Evolutionary conservation across 2,888 invertebrate species (phyloP), one percentile per base, ranked within the genome.

Genomic region (Tolmerus cingulatus): DNA sequence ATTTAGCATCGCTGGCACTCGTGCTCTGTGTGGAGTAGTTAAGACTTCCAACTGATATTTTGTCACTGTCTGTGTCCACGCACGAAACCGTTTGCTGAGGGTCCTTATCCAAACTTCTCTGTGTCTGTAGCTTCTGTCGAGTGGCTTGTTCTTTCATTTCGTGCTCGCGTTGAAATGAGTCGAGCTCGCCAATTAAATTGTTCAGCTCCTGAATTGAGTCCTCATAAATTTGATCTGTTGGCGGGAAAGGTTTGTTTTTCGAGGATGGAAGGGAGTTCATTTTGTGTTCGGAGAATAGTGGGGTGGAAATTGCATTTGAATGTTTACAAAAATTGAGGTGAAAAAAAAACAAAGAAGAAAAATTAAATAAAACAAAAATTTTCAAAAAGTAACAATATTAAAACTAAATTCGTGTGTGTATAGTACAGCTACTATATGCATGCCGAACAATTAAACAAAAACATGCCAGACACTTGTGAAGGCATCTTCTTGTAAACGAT

Each of bases 171-270:
- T 93, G 93, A 89, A 93, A 93, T 88, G 92, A 91, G 91, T 93
- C 93, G 91, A 93, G 90, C 92, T 93, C 93, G 91, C 93, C 93
- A 92, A 93, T 93, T 90, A 93, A 91, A 92, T 92, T 93, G 90
- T 93, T 93, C 90, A 93, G 89, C 90, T 93, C 93, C 91, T 93
- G 92, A 90, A 93, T 92, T 89, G 93, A 93, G 90, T 92, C 93
- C 91, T 93, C 92, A 90, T 92, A 92, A 91, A 92, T 91, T 91
- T 92, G 92, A 91, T 92, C 92, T 93, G 91, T 86, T 90, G 66
- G 12, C 66, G 66, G 66, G 66, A 66, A 23, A 66, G 90, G 88
- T 87, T 34, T 66, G 12, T 55, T 66, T 66, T 66, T 66, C 66
- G 19, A 27, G n/a, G 19, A 57, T 37, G 77, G 40, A 4, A 37